Base-by-base conservation (phyloP, 1,140 invertebrate genomes). In the Tetramorium simillimum region DNA sequence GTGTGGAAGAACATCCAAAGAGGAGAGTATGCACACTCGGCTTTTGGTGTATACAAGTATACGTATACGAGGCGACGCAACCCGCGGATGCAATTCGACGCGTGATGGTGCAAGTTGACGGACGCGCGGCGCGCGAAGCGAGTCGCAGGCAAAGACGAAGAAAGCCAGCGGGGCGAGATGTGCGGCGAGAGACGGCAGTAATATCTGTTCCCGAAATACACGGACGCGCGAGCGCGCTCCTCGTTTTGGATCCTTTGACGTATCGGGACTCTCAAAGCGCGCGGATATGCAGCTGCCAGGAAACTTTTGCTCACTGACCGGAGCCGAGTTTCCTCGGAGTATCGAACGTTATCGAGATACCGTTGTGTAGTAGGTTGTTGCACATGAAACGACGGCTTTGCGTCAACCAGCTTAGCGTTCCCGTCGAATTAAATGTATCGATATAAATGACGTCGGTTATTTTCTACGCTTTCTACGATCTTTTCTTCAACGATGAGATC, bases 191-290 rank as follows among this genome's bases (percentile, higher is more conserved):
- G 67, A 65, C 18, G 60, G 76, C 33, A 46, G 80, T 60, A 84
- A 84, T 84, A 84, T 72, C 72, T 87, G 86, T 87, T 90, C 89
- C 89, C 72, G 91, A 86, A 92, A 90, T 87, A 90, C 63, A 65
- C 53, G 28, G 60, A 24, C 80, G 51, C 51, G 53, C 51, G 53
- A 65, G 40, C 56, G 21, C 77, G 53, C 80, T 65, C 51, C 90
- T 88, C 80, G 53, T 89, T 91, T 91, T 69, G 49, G 77, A 75
- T 70, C 90, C 88, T 91, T 91, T 91, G 90, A 91, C 81, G 88
- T 91, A 91, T 91, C 81, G 88, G 63, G 76, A 91, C 76, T 87
- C 87, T 81, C 87, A 86, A 82, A 91, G 87, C 82, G 56, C 63
- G 56, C 63, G 69, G 75, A 88, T 88, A 82, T 90, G 78, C 88